phyloP scores from a whole-genome alignment of 1,140 invertebrate genomes.

The Drosophila tsacasi region DNA sequence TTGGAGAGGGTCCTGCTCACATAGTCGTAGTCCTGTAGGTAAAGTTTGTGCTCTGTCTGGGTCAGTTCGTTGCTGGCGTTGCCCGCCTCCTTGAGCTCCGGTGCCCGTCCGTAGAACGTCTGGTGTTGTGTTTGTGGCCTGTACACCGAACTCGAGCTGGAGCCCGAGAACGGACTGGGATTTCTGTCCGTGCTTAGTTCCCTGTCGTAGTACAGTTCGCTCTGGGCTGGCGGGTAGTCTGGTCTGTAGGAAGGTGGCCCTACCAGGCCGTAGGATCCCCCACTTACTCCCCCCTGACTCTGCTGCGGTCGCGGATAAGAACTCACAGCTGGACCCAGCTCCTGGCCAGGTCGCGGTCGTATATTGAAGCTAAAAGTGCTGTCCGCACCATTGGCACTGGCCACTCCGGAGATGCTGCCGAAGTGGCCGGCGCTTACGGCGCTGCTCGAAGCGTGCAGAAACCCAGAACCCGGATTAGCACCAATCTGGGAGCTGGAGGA shows the following conservation, averaged over 20 bases:
- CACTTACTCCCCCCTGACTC: slow-evolving; percentile 7
- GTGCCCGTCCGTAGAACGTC: slow-evolving; percentile 51
- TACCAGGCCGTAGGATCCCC: slow-evolving; percentile 51
- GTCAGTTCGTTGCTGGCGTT: slow-evolving; percentile 25
- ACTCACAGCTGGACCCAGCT: slow-evolving; percentile 32
- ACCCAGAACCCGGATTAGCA: slow-evolving; percentile 35
- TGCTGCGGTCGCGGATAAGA: slow-evolving; percentile 47
- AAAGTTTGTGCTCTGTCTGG: slow-evolving; percentile 58
- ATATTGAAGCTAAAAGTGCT: slow-evolving; percentile 83
- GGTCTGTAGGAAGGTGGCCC: slow-evolving; percentile 48
- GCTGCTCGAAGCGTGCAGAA: slow-evolving; percentile 71
- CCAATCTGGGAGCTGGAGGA: slow-evolving; percentile 58
- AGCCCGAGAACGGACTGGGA: slow-evolving; percentile 52
- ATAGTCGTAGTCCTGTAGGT: slow-evolving; percentile 66
- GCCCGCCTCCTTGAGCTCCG: slow-evolving; percentile 51
- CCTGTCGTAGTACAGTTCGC: slow-evolving; percentile 65
- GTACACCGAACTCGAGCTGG: slow-evolving; percentile 11
- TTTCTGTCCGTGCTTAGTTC: slow-evolving; percentile 44
- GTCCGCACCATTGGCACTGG: slow-evolving; percentile 76
- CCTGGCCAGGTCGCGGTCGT: slow-evolving; percentile 69
- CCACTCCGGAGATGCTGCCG: slow-evolving; percentile 72
- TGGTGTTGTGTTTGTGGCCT: slow-evolving; percentile 37
- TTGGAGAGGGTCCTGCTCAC: slow-evolving; percentile 54
- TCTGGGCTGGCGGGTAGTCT: slow-evolving; percentile 46
- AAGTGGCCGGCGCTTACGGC: slow-evolving; percentile 66